Base-by-base conservation (phyloP, 2,888 invertebrate species). In the Gortyna flavago region DNA sequence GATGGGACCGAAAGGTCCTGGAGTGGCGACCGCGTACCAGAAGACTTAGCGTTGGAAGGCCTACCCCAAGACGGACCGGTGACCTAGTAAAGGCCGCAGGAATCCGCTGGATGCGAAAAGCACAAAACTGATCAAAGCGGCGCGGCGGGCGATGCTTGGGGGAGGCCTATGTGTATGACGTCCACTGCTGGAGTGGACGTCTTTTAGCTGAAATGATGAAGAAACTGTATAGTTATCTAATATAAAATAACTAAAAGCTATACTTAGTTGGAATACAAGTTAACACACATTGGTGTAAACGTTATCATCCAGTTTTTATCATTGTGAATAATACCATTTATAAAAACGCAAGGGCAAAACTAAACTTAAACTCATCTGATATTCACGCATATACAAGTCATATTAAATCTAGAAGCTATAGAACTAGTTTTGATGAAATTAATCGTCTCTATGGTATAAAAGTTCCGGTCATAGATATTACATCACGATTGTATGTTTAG, bases 381-480 rank as follows among this genome's bases (percentile, higher is more conserved):
- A 68, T n/a, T 1, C 7, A 76, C 18, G 48, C 48, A 48, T 48
- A 18, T 18, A 48, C 41, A 74, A 77, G 38, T 66, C 74, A 75
- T 18, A 70, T 70, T 64, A 80, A 66, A 72, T 75, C 44, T 72
- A 62, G 35, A 84, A 73, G 35, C 29, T 38, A n/a, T 64, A 48
- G 25, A 25, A 75, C 81, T 13, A 16, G 81, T 78, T 80, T 65
- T 65, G 16, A 21, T 59, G 16, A 64, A 61, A 72, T 81, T 57
- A 62, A 62, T 29, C 16, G 29, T 59, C 32, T 67, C 66, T 18
- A 78, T 75, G 72, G 73, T 78, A 64, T 71, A 78, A 35, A 81
- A 75, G 75, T 75, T 81, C 72, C 75, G 70, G 64, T 71, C 51
- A 65, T 71, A 66, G 29, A 72, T 66, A 51, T 80, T 66, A 54